Evolutionary conservation across 2,113 vertebrate genomes (phyloP).

Genomic region (Sander lucioperca): DNA sequence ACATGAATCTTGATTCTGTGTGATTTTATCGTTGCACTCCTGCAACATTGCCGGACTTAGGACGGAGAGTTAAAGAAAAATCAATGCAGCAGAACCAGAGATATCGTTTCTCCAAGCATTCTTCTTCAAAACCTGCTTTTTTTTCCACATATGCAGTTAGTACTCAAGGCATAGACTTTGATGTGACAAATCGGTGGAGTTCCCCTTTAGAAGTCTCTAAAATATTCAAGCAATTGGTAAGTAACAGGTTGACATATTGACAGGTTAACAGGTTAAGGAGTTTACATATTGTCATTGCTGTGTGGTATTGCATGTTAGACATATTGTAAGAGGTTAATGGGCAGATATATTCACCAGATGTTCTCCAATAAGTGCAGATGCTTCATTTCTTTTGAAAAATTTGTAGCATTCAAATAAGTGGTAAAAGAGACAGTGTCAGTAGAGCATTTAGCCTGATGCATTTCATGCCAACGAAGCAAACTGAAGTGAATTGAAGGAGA

Average conservation of each 20-base stretch:
- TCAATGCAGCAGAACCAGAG: too few relatives aligned
- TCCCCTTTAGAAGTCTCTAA: not conserved
- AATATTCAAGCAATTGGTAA: not conserved
- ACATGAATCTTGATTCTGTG: not conserved
- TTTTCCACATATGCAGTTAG: not conserved
- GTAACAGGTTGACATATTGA: too few relatives aligned
- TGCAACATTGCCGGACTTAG: too few relatives aligned
- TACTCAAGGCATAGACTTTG: not conserved
- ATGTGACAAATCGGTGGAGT: not conserved
- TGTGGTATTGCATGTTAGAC: not conserved
- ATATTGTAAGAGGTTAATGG: not conserved
- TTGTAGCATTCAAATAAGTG: not conserved
- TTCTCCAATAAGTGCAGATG: not conserved
- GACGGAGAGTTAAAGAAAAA: too few relatives aligned
- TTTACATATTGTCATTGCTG: not conserved
- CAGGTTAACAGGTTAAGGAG: not conserved
- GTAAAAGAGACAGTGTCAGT: not conserved
- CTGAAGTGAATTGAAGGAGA: not conserved
- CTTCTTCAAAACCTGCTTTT: not conserved
- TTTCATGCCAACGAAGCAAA: not conserved
- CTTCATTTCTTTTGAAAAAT: not conserved
- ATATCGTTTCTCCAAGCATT: too few relatives aligned
- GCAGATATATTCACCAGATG: not conserved
- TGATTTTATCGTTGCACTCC: too few relatives aligned
- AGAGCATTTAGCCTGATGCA: not conserved